phyloP scores from a whole-genome alignment of 2,113 vertebrate genomes.

The Caranx ignobilis region DNA sequence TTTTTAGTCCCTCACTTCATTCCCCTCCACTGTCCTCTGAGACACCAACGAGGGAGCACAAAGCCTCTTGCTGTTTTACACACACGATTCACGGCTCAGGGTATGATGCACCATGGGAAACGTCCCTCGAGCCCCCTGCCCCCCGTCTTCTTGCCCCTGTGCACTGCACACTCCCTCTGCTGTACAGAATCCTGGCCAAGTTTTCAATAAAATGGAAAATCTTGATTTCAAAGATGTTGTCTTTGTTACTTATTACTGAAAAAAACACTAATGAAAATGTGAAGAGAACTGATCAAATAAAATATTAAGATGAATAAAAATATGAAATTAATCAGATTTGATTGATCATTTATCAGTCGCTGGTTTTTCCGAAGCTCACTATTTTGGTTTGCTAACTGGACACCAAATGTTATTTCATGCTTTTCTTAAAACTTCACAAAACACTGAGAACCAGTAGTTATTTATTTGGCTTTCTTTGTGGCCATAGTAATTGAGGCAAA shows the following conservation, averaged over 20 bases:
- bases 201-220: constrained; percentile 86
- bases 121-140: constrained; percentile 60
- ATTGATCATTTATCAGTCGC: background rate
- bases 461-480: background rate
- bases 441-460: too few species aligned
- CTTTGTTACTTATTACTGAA: constrained; percentile 47
- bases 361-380: background rate
- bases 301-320: constrained; percentile 7
- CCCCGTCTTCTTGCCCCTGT: constrained; percentile 69
- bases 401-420: background rate
- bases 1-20: constrained; percentile 71
- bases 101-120: constrained; percentile 76
- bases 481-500: background rate
- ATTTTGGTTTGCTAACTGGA: background rate
- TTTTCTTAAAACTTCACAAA: too few species aligned
- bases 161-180: constrained; percentile 76
- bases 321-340: background rate
- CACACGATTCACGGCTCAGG: constrained; percentile 75
- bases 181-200: constrained; percentile 85
- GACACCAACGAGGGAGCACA: constrained; percentile 65
- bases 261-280: background rate
- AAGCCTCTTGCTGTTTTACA: constrained; percentile 69
- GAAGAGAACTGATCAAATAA: background rate
- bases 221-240: constrained; percentile 73
- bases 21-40: constrained; percentile 65